A percentile compares a stretch with the other conserved stretches of the same genome.
These are phyloP conservation scores for Petromus typicus DNA, from an alignment of 2,113 vertebrate genomes.

Conservation along the genomic window DNA sequence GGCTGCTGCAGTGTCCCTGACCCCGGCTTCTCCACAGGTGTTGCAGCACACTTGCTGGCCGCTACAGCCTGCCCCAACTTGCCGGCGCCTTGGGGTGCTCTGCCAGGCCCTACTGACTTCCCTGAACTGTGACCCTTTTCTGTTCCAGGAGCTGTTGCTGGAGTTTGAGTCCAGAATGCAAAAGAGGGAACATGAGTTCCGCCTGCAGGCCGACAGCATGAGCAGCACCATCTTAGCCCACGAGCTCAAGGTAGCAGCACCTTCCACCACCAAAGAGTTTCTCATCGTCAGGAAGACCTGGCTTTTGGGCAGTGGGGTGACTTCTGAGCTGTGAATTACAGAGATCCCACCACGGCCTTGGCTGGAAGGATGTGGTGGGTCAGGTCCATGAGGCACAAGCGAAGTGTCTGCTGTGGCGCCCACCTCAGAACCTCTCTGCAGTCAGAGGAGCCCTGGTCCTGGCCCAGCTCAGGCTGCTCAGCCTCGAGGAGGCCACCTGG, in stretches of 20 bases:
- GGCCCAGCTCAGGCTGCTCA: neutral
- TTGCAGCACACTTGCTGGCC: too few species aligned
- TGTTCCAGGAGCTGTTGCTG: constrained; percentile 87
- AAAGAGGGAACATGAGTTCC: constrained; percentile 86
- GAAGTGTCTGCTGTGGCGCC: neutral
- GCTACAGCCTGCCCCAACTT: neutral
- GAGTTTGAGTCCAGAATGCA: constrained; percentile 86
- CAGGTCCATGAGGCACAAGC: neutral
- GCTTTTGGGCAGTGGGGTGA: fast-evolving
- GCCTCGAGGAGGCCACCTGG: too few species aligned
- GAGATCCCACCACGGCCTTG: neutral
- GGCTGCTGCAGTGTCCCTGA: too few species aligned
- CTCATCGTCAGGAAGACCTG: neutral
- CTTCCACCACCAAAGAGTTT: fast-evolving
- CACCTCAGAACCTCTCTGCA: neutral
- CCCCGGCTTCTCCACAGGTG: neutral
- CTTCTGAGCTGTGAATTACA: fast-evolving
- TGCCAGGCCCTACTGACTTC: too few species aligned
- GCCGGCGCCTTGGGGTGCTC: too few species aligned
- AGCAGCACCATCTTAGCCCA: constrained; percentile 81
- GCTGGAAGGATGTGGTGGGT: fast-evolving
- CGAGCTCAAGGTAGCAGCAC: constrained; percentile 87
- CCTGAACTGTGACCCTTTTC: neutral
- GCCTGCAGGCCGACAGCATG: constrained; percentile 85
- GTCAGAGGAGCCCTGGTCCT: neutral